Base-by-base conservation (phyloP, 2,888 invertebrate species). In the Polyommatus iphigenia region DNA sequence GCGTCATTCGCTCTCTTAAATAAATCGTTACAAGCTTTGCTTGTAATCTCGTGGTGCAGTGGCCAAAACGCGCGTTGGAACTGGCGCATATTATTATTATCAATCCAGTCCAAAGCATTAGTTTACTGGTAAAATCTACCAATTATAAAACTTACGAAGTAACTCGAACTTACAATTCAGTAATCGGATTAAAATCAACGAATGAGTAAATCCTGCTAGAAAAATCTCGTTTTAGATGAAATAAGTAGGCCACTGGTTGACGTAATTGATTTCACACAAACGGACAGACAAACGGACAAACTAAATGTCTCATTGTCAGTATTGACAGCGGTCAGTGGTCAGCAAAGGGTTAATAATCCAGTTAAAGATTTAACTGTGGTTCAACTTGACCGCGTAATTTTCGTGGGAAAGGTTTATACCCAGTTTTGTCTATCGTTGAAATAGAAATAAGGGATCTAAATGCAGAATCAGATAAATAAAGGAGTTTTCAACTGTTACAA, bases 271-370 rank as follows among this genome's bases (percentile, higher is more conserved):
- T 76, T 57, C 18, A 62, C 62, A 59, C 36, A 36, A 57, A 76
- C 7, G 24, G 50, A 75, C 50, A 20, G 50, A 75, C 75, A 32
- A 57, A 76, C 18, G 50, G 50, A 76, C 50, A 20, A 76, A 76
- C 75, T 50, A 13, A 67, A 36, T 76, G 46, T 36, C 15, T 62
- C 67, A 77, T 75, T 73, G 76, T 71, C 67, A 76, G 79, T 78
- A 6, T 72, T 36, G 46, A 67, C 78, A 76, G 62, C 81, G 81
- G 79, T 80, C 81, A 79, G 71, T 78, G 80, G 80, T 79, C 80
- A 77, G 71, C 29, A 50, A 75, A 75, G 75, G 54, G 75, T 50
- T 75, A 46, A 10, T 81, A 81, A 80, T 82, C 78, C 78, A 78
- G 81, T 82, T 75, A 75, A 54, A n/a, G 20, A 50, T 75, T 75